Base-by-base conservation (phyloP, 1,140 invertebrate genomes). In the Drosophila parvula region DNA sequence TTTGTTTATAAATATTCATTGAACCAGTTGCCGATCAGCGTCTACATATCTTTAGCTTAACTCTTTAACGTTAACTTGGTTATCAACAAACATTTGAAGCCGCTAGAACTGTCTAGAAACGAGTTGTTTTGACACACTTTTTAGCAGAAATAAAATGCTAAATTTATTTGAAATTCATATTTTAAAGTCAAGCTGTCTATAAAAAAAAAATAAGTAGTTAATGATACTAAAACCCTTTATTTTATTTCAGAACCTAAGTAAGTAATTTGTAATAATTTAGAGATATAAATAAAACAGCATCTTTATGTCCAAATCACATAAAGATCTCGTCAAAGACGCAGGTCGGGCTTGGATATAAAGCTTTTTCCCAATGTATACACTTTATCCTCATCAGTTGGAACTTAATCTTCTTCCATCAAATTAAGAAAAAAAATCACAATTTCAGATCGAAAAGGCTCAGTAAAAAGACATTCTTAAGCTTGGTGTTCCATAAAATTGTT, bases 1-100 rank as follows among this genome's bases (percentile, higher is more conserved):
- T 36, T 14, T 73, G 53, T 59, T 59, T 71, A 74, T 71, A 59
- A 71, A 71, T 71, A 71, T 73, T 73, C 68, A 71, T 2, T 32
- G 11, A 59, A 73, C 36, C 53, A 38, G 41, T 75, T 65, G 18
- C 28, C 28, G 47, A 9, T 30, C 9, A 11, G 47, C 9, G 27
- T 48, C 50, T n/a, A n/a, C n/a, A n/a, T 64, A 64, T 38, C 18
- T 64, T 50, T 18, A 57, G 51, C n/a, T 32, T 10, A 8, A 8
- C 10, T 62, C 38, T 55, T n/a, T 10, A 14, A 8, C 8, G n/a
- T 55, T 34, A 3, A 3, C 40, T 51, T 18, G 65, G 22, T 22
- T 68, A 45, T 48, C 47, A 53, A 67, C 65, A 69, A 69, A 69
- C 65, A 67, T 67, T 67, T 16, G n/a, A 44, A 53, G 32, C 38